Conservation (phyloP, 2,888 invertebrate species). For the Stenotaenia linearis region DNA sequence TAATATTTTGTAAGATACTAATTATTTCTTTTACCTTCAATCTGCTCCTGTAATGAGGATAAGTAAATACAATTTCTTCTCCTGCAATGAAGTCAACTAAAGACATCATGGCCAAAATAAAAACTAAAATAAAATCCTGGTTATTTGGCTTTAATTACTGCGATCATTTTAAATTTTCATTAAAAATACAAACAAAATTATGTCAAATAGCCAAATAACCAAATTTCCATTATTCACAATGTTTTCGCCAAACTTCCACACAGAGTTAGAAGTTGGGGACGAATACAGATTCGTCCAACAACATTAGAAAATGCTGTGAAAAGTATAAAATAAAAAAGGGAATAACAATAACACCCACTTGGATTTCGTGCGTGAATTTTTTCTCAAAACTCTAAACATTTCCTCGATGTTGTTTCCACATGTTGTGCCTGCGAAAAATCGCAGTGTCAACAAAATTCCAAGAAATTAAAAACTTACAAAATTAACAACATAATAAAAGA, state of each 20-base stretch:
- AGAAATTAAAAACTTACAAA: not conserved
- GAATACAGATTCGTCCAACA: slow-evolving; percentile 8
- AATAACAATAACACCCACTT: slow-evolving; percentile 6
- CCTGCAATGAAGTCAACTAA: not conserved
- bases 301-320: slow-evolving; percentile 22
- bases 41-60: not conserved
- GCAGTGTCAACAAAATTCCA: not conserved
- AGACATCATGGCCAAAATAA: not conserved
- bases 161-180: too few relatives aligned
- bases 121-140: not conserved
- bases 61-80: slow-evolving; percentile 1
- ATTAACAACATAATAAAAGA: not conserved
- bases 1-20: not conserved
- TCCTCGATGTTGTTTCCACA: not conserved
- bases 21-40: not conserved
- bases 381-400: not conserved
- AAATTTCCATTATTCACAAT: not conserved
- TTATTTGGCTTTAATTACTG: too few relatives aligned
- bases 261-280: not conserved
- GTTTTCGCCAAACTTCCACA: slow-evolving; percentile 24
- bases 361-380: not conserved
- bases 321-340: not conserved
- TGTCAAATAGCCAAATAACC: too few relatives aligned
- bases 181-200: too few relatives aligned
- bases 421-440: slow-evolving; percentile 4